A percentile compares a stretch with the other conserved stretches of the same genome.
phyloP scores from a whole-genome alignment of 2,888 invertebrate species.

The Erannis defoliaria region DNA sequence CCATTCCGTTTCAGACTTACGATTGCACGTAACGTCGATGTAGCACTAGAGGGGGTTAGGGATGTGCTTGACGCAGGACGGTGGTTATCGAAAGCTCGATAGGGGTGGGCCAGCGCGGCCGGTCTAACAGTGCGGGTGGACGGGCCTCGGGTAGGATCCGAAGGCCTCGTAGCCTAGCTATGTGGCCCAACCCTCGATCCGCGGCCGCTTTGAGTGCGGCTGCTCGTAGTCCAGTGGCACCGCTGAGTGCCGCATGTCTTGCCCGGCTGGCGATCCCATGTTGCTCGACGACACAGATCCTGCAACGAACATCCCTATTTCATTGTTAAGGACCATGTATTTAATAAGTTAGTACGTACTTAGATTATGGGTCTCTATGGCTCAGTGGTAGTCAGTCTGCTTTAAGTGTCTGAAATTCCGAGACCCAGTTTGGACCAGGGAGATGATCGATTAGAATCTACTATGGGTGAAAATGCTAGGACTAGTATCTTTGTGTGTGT shows the following conservation, averaged over 20 bases:
- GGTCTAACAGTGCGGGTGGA: conserved; percentile 83
- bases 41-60: conserved; percentile 42
- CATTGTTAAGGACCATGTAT: conserved; percentile 27
- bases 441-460: too few relatives aligned
- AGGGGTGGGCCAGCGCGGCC: conserved; percentile 52
- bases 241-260: conserved; percentile 80
- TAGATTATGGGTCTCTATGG: not conserved
- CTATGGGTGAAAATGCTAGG: too few relatives aligned
- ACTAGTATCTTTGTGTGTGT: too few relatives aligned
- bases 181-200: conserved; percentile 97
- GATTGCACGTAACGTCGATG: conserved; percentile 34
- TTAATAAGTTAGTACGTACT: conserved; percentile 13
- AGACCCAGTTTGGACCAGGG: too few relatives aligned
- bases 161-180: conserved; percentile 88
- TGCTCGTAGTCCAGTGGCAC: conserved; percentile 85
- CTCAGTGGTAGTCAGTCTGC: too few relatives aligned
- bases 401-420: too few relatives aligned
- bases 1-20: conserved; percentile 69
- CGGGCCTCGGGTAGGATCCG: conserved; percentile 81
- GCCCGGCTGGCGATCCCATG: conserved; percentile 90
- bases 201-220: conserved; percentile 92
- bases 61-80: conserved; percentile 51
- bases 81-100: conserved; percentile 65
- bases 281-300: conserved; percentile 95
- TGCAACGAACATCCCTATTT: conserved; percentile 61